These are phyloP conservation scores for Sebastes wilsoni DNA, from an alignment of 2,797 vertebrate genomes.

Conservation along the genomic window DNA sequence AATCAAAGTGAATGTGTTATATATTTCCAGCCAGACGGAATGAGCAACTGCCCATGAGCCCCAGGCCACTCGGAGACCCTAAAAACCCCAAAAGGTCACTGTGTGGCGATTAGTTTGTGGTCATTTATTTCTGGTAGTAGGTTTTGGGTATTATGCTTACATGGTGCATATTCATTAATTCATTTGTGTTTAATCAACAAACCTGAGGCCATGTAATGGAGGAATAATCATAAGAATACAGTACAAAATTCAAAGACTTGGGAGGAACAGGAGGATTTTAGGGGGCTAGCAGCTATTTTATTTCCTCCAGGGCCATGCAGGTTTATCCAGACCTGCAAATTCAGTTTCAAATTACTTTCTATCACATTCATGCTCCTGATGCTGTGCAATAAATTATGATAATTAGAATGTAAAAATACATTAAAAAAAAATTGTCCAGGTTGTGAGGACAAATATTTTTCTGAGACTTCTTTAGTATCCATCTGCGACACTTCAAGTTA, in stretches of 20 bases:
- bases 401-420: background rate
- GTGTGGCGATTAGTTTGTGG: background rate
- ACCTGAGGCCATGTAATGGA: background rate
- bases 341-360: background rate
- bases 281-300: background rate
- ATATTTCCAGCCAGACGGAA: background rate
- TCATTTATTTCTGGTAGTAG: background rate
- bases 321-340: background rate
- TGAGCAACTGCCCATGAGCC: background rate
- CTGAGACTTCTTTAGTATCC: too few species aligned
- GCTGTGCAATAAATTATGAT: background rate
- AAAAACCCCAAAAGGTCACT: background rate
- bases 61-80: fast-evolving
- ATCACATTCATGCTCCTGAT: background rate
- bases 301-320: background rate
- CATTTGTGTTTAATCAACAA: background rate
- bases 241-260: background rate
- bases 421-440: background rate
- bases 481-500: too few species aligned
- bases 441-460: too few species aligned
- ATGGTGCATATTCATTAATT: background rate
- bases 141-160: background rate
- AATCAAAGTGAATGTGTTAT: background rate
- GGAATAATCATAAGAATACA: background rate
- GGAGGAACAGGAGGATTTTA: too few species aligned